These are phyloP conservation scores for Drosophila baimaii DNA, from an alignment of 1,140 invertebrate genomes.

Conservation along the genomic window DNA sequence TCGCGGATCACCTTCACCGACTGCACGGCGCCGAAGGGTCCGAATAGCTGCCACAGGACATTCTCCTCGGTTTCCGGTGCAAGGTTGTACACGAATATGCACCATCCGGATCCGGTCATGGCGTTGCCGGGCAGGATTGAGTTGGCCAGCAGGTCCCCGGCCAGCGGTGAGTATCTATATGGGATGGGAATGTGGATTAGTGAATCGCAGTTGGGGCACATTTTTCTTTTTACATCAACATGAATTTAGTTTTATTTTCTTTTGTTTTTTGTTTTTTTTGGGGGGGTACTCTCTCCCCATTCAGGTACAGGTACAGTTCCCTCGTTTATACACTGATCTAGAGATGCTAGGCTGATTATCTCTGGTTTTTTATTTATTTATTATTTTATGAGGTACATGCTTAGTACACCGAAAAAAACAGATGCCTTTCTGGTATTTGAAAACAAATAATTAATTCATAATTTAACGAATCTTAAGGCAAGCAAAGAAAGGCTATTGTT, in stretches of 20 bases:
- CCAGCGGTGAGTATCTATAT: conserved; percentile 88
- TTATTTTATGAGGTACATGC: conserved; percentile 17
- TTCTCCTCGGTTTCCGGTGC: conserved; percentile 96
- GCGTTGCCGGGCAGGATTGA: conserved; percentile 91
- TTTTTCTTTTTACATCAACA: conserved; percentile 1
- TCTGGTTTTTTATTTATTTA: conserved; percentile 8
- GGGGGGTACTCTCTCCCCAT: conserved; percentile 4
- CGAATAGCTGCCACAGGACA: conserved; percentile 96
- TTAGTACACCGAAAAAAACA: conserved; percentile 11
- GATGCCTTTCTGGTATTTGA: not conserved
- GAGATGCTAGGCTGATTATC: conserved; percentile 15
- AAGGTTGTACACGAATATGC: conserved; percentile 97
- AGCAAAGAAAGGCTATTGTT: not conserved
- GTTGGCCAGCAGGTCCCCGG: conserved; percentile 87
- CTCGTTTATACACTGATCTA: conserved; percentile 11
- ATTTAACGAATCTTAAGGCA: not conserved
- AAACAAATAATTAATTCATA: not conserved
- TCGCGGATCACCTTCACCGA: conserved; percentile 96
- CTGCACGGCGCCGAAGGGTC: conserved; percentile 96
- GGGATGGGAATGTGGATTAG: conserved; percentile 5
- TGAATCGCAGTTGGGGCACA: not conserved
- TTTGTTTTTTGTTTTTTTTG: too few species aligned
- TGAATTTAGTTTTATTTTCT: not conserved
- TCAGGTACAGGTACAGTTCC: not conserved
- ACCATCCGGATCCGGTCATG: conserved; percentile 92